Conservation (phyloP, 2,797 vertebrate genomes). For the Loriculus beryllinus region DNA sequence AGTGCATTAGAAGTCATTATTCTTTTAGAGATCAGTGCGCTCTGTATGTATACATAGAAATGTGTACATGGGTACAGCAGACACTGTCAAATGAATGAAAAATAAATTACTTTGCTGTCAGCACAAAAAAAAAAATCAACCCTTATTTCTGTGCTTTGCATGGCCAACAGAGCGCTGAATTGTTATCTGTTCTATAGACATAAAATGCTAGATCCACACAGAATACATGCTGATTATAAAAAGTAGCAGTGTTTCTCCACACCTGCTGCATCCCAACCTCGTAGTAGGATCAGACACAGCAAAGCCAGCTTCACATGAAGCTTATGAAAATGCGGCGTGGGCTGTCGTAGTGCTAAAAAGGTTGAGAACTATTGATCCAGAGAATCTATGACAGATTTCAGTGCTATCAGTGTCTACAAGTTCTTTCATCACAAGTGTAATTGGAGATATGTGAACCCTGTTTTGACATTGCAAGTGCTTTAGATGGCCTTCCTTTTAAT, state of each 20-base stretch:
- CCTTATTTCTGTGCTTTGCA: not conserved
- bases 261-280: not conserved
- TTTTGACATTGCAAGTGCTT: not conserved
- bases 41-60: not conserved
- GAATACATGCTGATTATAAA: not conserved
- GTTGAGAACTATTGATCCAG: not conserved
- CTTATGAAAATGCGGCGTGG: not conserved
- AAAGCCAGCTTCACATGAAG: not conserved
- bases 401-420: not conserved
- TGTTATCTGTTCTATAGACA: not conserved
- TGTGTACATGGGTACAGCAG: not conserved
- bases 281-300: not conserved
- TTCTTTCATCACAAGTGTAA: not conserved
- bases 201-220: not conserved
- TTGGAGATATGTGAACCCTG: not conserved
- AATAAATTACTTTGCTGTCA: constrained; percentile 2
- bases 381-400: not conserved
- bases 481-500: not conserved
- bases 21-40: not conserved
- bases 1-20: constrained; percentile 14
- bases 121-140: not conserved
- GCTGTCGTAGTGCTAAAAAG: not conserved
- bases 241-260: not conserved
- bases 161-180: not conserved
- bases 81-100: not conserved